Conservation (phyloP, 2,797 vertebrate species). For the Macrochelys suwanniensis region DNA sequence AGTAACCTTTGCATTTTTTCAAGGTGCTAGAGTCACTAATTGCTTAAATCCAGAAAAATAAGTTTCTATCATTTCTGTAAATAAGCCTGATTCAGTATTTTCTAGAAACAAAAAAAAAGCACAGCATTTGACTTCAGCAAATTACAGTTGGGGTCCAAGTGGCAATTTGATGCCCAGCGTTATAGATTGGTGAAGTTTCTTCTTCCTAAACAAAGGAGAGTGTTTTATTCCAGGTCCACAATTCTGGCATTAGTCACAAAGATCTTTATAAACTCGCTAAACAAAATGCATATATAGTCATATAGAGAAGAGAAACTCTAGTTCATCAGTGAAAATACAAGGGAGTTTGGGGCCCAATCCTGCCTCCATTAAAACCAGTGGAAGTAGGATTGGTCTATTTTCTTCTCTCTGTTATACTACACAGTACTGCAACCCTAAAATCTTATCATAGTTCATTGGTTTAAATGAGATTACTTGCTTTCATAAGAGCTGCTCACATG, state of each 20-base stretch:
- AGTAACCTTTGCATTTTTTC: background rate
- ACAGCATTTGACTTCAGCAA: background rate
- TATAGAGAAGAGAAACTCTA: background rate
- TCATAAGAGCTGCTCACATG: background rate
- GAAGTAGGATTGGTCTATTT: slow-evolving; percentile 1
- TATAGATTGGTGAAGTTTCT: background rate
- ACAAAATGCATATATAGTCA: background rate
- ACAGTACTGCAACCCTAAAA: background rate
- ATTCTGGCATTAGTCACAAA: background rate
- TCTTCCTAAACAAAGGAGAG: background rate
- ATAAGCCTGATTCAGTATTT: background rate
- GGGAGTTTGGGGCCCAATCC: background rate
- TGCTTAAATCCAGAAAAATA: background rate
- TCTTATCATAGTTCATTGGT: background rate
- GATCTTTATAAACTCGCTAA: background rate
- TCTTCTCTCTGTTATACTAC: slow-evolving; percentile 12
- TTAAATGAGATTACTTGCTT: background rate
- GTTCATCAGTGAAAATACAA: background rate
- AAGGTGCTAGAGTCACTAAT: background rate
- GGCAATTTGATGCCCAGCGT: background rate
- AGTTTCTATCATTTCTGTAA: background rate
- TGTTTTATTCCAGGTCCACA: background rate
- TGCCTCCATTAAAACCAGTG: background rate
- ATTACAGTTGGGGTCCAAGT: background rate
- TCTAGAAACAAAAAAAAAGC: background rate